phyloP scores from a whole-genome alignment of 2,888 invertebrate species.

The Oscheius myriophilus region DNA sequence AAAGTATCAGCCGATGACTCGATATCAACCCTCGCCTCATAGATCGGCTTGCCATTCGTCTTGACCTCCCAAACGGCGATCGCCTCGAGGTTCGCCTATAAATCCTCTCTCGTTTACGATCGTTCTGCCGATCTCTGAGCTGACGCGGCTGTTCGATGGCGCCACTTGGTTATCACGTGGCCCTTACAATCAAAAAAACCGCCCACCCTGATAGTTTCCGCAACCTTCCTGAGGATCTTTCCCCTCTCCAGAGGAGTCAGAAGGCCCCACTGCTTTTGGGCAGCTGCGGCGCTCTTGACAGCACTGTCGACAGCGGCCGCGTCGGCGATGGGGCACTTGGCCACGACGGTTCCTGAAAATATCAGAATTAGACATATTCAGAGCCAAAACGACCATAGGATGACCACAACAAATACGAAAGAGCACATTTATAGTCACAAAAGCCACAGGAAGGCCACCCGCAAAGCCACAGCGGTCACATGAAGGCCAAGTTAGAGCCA shows the following conservation, averaged over 20 bases:
- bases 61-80: slow-evolving; percentile 71
- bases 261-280: slow-evolving; percentile 42
- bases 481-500: too few relatives aligned
- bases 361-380: neutral
- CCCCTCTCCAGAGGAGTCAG: slow-evolving; percentile 53
- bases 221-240: slow-evolving; percentile 52
- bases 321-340: slow-evolving; percentile 48
- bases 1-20: slow-evolving; percentile 60
- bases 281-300: slow-evolving; percentile 34
- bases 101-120: neutral
- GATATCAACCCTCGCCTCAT: slow-evolving; percentile 63
- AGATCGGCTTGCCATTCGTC: slow-evolving; percentile 76
- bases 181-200: neutral
- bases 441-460: too few relatives aligned
- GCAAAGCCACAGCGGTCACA: too few relatives aligned
- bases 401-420: too few relatives aligned
- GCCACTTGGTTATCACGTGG: slow-evolving; percentile 1
- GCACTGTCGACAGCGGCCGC: slow-evolving; percentile 42
- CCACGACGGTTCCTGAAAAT: slow-evolving; percentile 48
- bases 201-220: slow-evolving; percentile 54
- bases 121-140: too few relatives aligned
- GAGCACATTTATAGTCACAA: too few relatives aligned
- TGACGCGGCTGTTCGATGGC: slow-evolving; percentile 12
- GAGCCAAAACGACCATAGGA: neutral
- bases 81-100: slow-evolving; percentile 57